Conservation (phyloP, 2,888 invertebrate genomes). For the Dynastes hyllus region DNA sequence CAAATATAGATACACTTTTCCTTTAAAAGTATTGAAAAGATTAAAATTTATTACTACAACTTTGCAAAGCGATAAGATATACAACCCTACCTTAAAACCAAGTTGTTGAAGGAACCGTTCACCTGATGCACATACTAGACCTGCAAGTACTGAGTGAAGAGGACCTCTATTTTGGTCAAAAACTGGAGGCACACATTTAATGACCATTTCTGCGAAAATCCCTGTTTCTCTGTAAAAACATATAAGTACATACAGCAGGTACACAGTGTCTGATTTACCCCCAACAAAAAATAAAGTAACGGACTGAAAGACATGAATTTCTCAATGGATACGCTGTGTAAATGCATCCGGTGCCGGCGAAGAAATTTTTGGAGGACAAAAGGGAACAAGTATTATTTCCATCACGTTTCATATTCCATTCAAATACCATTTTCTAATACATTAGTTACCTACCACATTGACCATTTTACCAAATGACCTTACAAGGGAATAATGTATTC, state of each 20-base stretch:
- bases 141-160: background rate
- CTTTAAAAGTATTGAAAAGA: background rate
- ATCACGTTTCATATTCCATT: constrained; percentile 1
- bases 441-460: background rate
- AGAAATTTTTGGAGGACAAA: background rate
- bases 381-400: background rate
- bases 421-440: too few relatives aligned
- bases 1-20: too few relatives aligned
- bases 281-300: background rate
- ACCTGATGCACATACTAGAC: background rate
- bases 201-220: constrained; percentile 9
- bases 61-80: background rate
- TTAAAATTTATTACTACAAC: background rate
- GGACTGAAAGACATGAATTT: background rate
- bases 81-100: background rate
- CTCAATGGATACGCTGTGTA: background rate
- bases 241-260: background rate
- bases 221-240: background rate
- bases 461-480: background rate
- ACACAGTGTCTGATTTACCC: background rate
- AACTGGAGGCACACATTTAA: background rate
- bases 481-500: background rate
- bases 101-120: background rate
- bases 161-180: background rate
- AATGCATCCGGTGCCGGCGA: too few relatives aligned